Base-by-base conservation (phyloP, 2,888 invertebrate genomes). In the Artemia sinica region DNA sequence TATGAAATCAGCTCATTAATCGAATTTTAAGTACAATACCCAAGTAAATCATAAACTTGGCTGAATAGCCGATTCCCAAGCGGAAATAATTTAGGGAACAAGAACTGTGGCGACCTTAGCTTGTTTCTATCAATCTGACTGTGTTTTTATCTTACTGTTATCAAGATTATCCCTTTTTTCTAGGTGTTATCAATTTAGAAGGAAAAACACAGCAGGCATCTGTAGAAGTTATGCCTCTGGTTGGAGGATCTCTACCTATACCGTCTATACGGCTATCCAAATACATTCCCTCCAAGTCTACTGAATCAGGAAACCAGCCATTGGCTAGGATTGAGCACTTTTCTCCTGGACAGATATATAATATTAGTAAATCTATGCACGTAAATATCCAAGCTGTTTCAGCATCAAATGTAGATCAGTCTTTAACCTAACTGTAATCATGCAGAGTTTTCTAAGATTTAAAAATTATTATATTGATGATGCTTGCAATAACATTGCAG, bases 141-240 rank as follows among this genome's bases (percentile, higher is more conserved):
- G 6, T 41, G 2, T 41, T 41, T 18, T 41, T 41, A 41, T 41
- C 41, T 41, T 41, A 41, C 41, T 41, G 41, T 41, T 41, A 41
- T 41, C 41, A 41, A 41, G 8, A 58, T 48, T 67, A n/a, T 70
- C 18, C 66, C 63, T 68, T 74, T 66, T 51, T 78, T 78, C 0
- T 75, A 87, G 88, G 87, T 70, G 86, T 88, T 7, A 83, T 88
- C 73, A 83, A 84, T 14, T 82, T 89, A 80, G 85, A 84, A 71
- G 82, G 83, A 7, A 84, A 85, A 70, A 82, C 84, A 11, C 77
- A 77, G 71, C 89, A 89, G 77, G 88, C 92, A 67, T 84, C 86
- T 0, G 78, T 95, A 72, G 93, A 94, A 75, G 90, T 94, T 51
- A 91, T 94, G 88, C 94, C 94, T 5, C 79, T 95, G n/a, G 86